Conservation (phyloP, 2,113 vertebrate genomes). For the Numenius arquata region DNA sequence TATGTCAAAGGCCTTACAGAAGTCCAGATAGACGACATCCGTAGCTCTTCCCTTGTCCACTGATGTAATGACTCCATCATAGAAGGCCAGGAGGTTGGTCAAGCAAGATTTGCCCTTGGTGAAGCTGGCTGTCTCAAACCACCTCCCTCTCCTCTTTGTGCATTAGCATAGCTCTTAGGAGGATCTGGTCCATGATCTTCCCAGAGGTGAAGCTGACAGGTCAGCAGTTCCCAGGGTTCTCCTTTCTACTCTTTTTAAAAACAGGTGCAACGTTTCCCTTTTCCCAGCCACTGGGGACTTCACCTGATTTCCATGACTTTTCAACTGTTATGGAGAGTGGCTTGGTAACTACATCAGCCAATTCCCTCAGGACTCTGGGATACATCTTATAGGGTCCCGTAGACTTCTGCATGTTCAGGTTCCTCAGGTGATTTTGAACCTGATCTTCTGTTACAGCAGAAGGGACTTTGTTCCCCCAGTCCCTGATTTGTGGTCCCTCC, state of each 20-base stretch:
- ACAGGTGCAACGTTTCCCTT: background rate
- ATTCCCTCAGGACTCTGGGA: background rate
- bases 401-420: background rate
- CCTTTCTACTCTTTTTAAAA: background rate
- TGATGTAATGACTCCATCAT: background rate
- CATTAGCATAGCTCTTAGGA: background rate
- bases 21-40: background rate
- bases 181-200: background rate
- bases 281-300: background rate
- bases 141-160: background rate
- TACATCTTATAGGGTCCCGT: background rate
- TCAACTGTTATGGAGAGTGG: too few relatives aligned
- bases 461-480: background rate
- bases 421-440: background rate
- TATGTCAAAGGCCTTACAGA: background rate
- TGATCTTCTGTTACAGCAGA: too few relatives aligned
- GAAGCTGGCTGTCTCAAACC: background rate
- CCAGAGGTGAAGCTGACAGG: background rate
- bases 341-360: background rate
- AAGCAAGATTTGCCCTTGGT: background rate
- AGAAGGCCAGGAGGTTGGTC: background rate
- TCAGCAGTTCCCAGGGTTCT: background rate
- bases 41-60: background rate
- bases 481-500: too few relatives aligned
- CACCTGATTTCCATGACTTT: too few relatives aligned